Evolutionary conservation across 1,140 invertebrate species (phyloP).

Genomic region (Campoletis sonorensis): DNA sequence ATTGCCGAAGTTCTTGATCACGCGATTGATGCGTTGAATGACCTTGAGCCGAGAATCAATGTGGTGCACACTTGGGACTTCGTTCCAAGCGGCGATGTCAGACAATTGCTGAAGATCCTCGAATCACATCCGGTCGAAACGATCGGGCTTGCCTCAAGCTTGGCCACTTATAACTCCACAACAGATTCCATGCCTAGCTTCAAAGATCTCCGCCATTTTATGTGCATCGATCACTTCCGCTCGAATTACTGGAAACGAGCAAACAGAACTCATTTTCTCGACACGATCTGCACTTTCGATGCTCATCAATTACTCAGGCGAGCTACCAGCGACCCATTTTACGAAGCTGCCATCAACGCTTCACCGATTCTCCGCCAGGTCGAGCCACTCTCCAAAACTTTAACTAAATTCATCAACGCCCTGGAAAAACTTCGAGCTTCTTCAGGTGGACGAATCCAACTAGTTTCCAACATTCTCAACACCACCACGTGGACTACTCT

Average conservation of each 20-base stretch:
- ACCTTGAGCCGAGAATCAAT: slow-evolving; percentile 49
- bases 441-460: slow-evolving; percentile 38
- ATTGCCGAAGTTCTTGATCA: slow-evolving; percentile 62
- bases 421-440: slow-evolving; percentile 47
- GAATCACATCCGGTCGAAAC: slow-evolving; percentile 66
- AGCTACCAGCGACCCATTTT: slow-evolving; percentile 65
- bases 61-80: slow-evolving; percentile 65
- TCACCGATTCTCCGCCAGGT: slow-evolving; percentile 33
- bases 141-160: slow-evolving; percentile 61
- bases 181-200: slow-evolving; percentile 45
- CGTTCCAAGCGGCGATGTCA: slow-evolving; percentile 61
- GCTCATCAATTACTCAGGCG: slow-evolving; percentile 63
- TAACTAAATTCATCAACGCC: slow-evolving; percentile 57
- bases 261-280: slow-evolving; percentile 62
- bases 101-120: slow-evolving; percentile 64
- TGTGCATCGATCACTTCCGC: slow-evolving; percentile 63
- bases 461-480: slow-evolving; percentile 65
- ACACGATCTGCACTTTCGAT: slow-evolving; percentile 67
- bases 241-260: slow-evolving; percentile 61
- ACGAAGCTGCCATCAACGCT: slow-evolving; percentile 40
- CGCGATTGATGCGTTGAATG: slow-evolving; percentile 58
- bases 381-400: slow-evolving; percentile 54
- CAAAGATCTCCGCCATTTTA: slow-evolving; percentile 56
- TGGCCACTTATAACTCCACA: slow-evolving; percentile 54
- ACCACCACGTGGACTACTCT: slow-evolving; percentile 63